phyloP scores from a whole-genome alignment of 2,888 invertebrate species.

The Brachynemurus nebulosus region DNA sequence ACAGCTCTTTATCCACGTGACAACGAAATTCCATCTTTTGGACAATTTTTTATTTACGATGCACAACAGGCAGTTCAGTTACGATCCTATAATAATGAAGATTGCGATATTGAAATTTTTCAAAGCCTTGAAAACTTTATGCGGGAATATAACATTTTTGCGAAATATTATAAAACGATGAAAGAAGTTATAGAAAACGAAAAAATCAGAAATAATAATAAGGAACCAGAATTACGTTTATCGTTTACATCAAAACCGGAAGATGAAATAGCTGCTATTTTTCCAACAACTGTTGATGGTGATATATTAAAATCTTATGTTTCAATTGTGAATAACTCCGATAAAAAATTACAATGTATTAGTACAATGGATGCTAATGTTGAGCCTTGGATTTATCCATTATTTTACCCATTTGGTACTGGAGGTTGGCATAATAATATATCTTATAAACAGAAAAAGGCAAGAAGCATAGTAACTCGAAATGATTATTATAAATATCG shows the following conservation, averaged over 20 bases:
- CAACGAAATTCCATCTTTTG: conserved; percentile 13
- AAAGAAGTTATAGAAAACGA: too few species aligned
- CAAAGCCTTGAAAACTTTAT: too few species aligned
- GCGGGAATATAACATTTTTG: conserved; percentile 12
- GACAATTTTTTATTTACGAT: conserved; percentile 16
- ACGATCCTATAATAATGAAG: too few species aligned
- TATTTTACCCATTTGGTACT: conserved; percentile 17
- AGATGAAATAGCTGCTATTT: conserved; percentile 15
- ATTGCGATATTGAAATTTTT: too few species aligned
- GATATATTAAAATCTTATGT: conserved; percentile 16
- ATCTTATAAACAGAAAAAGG: too few species aligned
- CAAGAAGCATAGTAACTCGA: too few species aligned
- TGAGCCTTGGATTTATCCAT: conserved; percentile 16
- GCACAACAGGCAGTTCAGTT: conserved; percentile 15
- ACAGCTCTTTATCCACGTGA: conserved; percentile 13
- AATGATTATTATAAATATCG: too few species aligned
- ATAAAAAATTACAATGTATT: conserved; percentile 14
- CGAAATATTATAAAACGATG: too few species aligned
- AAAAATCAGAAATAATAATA: too few species aligned
- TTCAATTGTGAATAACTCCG: conserved; percentile 14
- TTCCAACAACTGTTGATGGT: conserved; percentile 16
- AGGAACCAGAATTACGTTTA: too few species aligned
- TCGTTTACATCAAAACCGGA: too few species aligned
- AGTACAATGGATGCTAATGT: conserved; percentile 16
- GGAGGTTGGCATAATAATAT: too few species aligned